Base-by-base conservation (phyloP, 1,140 invertebrate genomes). In the Ips typographus region DNA sequence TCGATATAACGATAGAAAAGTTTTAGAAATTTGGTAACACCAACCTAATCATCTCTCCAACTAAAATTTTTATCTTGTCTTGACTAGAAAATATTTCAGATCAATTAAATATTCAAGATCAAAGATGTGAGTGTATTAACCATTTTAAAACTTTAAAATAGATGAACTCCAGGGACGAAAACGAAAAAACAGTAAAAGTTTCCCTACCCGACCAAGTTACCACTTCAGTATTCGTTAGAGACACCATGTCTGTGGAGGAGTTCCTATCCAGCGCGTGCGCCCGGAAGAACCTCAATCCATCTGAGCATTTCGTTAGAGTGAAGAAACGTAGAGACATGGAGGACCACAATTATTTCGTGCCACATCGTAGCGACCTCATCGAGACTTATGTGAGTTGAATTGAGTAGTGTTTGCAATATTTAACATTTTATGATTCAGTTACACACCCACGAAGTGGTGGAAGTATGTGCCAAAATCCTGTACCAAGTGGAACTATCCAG, bases 391-490 rank as follows among this genome's bases (percentile, higher is more conserved):
- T 98, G 85, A 93, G 94, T 89, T 59, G n/a, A 8, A n/a, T 41
- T 6, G 39, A 4, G 38, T 8, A 4, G 2, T 65, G 8, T 55
- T 7, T 55, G 6, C 6, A 53, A 49, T 49, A 36, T 5, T 63
- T 63, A 6, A n/a, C 51, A 36, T 49, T 38, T 42, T 59, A 49
- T 69, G 63, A 74, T 76, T 66, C 83, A 96, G 93, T 82, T 94
- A 70, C 93, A 96, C 82, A 96, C 94, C 68, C 95, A 97, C 78
- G 95, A 98, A 83, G 89, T 95, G 41, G 93, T 98, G 37, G 95
- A 98, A 84, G 94, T 98, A 8, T 97, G 95, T 82, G 93, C 94
- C 72, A 98, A 98, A 84, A 94, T 96, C 76, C 85, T 98, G 66
- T 98, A 98, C 82, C 95, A 98, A 88, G 93, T 98, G 68, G 95